These are phyloP conservation scores for Philopotamus ludificatus DNA, from an alignment of 1,140 invertebrate genomes.

Conservation along the genomic window DNA sequence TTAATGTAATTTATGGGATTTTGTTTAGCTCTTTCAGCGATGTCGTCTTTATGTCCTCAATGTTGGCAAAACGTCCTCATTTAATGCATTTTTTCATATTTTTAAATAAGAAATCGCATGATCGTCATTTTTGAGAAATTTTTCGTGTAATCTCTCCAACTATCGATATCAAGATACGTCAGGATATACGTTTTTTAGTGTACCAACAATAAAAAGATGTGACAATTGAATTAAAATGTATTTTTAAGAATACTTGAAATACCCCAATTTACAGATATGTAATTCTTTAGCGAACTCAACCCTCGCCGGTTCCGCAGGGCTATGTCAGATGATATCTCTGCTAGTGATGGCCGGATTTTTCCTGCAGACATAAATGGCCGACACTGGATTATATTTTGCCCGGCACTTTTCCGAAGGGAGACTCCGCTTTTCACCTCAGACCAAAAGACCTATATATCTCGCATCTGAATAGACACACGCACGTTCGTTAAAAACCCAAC, in stretches of 20 bases:
- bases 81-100: no score
- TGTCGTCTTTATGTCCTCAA: no score
- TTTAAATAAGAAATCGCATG: no score
- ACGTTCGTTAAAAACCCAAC: not conserved
- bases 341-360: slow-evolving; percentile 12
- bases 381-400: slow-evolving; percentile 23
- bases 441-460: slow-evolving; percentile 13
- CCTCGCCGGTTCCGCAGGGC: not conserved
- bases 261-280: not conserved
- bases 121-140: no score
- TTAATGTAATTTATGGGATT: no score
- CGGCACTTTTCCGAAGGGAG: not conserved
- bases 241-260: not conserved
- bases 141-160: no score
- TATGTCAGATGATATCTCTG: not conserved
- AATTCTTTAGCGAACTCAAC: not conserved
- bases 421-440: slow-evolving; percentile 12
- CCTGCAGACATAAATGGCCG: slow-evolving; percentile 14
- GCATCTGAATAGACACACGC: slow-evolving; percentile 23
- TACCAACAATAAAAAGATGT: no score
- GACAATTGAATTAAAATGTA: not conserved
- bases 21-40: no score
- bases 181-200: no score
- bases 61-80: no score
- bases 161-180: no score